These are phyloP conservation scores for Tachina fera DNA, from an alignment of 2,888 invertebrate species.

Conservation along the genomic window DNA sequence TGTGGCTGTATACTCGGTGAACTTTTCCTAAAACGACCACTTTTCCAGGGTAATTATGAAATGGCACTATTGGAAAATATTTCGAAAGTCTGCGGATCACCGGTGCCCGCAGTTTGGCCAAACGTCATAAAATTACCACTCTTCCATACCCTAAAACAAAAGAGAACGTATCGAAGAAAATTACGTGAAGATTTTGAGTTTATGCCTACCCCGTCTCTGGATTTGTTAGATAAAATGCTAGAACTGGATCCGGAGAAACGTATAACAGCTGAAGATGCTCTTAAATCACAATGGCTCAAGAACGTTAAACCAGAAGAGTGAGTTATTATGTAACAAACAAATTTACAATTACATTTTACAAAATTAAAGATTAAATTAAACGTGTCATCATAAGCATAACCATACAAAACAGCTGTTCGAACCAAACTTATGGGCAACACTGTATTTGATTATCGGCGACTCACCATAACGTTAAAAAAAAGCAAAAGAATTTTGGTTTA, in stretches of 20 bases:
- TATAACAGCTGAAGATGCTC: conserved; percentile 96
- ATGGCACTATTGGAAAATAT: conserved; percentile 97
- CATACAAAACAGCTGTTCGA: no score
- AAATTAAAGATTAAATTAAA: not conserved
- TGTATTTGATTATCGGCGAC: no score
- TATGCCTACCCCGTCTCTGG: conserved; percentile 94
- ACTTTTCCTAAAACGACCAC: conserved; percentile 96
- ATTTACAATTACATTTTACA: not conserved
- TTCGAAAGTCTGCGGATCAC: conserved; percentile 96
- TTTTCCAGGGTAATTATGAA: conserved; percentile 97
- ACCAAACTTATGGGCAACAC: no score
- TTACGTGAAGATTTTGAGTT: conserved; percentile 96
- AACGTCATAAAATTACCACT: conserved; percentile 95
- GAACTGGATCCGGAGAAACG: conserved; percentile 97
- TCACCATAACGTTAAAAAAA: no score
- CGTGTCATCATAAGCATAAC: no score
- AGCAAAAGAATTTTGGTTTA: no score
- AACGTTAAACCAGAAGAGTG: conserved; percentile 95
- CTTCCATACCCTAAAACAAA: conserved; percentile 95
- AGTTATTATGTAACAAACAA: conserved; percentile 81
- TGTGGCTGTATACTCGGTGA: conserved; percentile 99
- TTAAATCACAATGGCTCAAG: conserved; percentile 95
- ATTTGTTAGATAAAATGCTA: conserved; percentile 97
- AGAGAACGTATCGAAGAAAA: conserved; percentile 93
- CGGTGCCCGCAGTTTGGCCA: conserved; percentile 98